Base-by-base conservation (phyloP, 2,113 vertebrate species). In the Holacanthus passer region DNA sequence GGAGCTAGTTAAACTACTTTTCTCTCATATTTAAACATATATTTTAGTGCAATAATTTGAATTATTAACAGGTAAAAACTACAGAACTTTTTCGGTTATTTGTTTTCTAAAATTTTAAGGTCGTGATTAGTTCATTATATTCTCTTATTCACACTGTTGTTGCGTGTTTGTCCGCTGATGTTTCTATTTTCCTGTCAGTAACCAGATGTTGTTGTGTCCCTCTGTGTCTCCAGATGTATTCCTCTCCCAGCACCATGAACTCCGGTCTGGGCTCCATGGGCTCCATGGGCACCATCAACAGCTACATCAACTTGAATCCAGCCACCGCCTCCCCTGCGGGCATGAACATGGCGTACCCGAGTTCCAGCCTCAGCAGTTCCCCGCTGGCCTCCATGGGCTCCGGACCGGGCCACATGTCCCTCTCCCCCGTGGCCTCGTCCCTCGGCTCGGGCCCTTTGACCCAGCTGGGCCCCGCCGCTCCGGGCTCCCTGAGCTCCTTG, bases 291-390 rank as follows among this genome's bases (percentile, higher is more conserved):
- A 86, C 95, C 83, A 95, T 97, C 84, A 97, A 97, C 94, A 96
- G 96, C 85, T 98, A 98, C 88, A 97, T 98, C 94, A 97, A 96
- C 87, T 84, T 98, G 84, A 98, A 96, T 89, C 91, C 96, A 0
- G 91, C 93, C 59, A 84, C 96, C 5, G 94, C 92, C 37, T 94
- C 96, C 20, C 83, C 94, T 0, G 87, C 94, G 4, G 90, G 92
- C 29, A 95, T 97, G 93, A 97, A 96, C 91, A 95, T 96, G 94
- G 91, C 91, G 1, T 97, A 96, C 67, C 85, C 94, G 2, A 91
- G 87, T 86, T 85, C 95, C 13, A 88, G 91, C 59, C 89, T 96
- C 82, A 94, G 91, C 73, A 88, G 84, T 56, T 94, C 94, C 31
- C 93, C 95, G 0, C 80, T 96, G 65, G 47, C 92, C 1, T 90